Percentiles rank a stretch among this genome's conserved stretches.
These are phyloP conservation scores for Percina caprodes DNA, from an alignment of 2,113 vertebrate species.

Conservation along the genomic window DNA sequence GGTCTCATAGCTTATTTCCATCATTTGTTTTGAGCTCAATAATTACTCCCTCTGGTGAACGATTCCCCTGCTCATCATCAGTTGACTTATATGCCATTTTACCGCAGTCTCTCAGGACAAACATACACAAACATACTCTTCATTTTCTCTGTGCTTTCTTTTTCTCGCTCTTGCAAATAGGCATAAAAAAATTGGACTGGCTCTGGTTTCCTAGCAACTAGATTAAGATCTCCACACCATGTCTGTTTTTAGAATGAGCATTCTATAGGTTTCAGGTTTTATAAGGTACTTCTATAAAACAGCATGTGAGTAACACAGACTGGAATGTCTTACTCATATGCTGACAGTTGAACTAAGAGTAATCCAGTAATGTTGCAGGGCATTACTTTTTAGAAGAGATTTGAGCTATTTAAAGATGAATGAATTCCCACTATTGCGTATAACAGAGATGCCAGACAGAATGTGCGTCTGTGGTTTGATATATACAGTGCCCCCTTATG, in stretches of 20 bases:
- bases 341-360: neutral
- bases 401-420: slow-evolving; percentile 36
- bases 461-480: slow-evolving; percentile 25
- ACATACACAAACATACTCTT: slow-evolving; percentile 33
- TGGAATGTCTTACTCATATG: slow-evolving; percentile 12
- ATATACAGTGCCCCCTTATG: slow-evolving; percentile 4
- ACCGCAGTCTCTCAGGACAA: slow-evolving; percentile 43
- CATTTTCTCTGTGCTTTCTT: slow-evolving; percentile 17
- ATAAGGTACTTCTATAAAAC: slow-evolving; percentile 19
- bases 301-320: neutral
- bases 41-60: slow-evolving; percentile 78
- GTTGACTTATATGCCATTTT: slow-evolving; percentile 47
- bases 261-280: slow-evolving; percentile 38
- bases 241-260: slow-evolving; percentile 50
- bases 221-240: slow-evolving; percentile 31
- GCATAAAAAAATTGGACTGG: neutral
- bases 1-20: slow-evolving; percentile 69
- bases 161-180: slow-evolving; percentile 19
- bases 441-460: slow-evolving; percentile 25
- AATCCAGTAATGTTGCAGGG: neutral
- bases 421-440: slow-evolving; percentile 35
- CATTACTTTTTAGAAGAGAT: neutral
- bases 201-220: slow-evolving; percentile 73
- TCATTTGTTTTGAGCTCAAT: slow-evolving; percentile 75
- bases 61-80: slow-evolving; percentile 62